A percentile compares a stretch with the other conserved stretches of the same genome.
Conservation (phyloP, 2,888 invertebrate species). For the Imbricaverruca yamaguchii region DNA sequence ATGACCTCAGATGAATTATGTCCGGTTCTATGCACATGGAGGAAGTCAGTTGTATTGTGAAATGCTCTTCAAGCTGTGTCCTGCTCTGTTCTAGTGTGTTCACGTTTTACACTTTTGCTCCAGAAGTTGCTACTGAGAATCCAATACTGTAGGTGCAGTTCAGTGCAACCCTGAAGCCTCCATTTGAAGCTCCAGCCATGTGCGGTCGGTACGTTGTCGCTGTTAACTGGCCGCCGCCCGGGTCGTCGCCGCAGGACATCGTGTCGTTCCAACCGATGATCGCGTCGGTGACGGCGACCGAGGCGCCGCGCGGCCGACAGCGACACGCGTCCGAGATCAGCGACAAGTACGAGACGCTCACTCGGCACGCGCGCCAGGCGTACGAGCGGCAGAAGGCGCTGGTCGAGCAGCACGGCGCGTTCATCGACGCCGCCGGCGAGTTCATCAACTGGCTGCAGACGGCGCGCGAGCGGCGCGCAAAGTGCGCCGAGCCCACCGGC, state of each 20-base stretch:
- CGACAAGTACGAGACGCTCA: slow-evolving; percentile 77
- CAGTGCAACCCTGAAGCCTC: too few species aligned
- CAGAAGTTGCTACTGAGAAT: too few species aligned
- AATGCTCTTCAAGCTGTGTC: too few species aligned
- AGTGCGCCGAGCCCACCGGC: slow-evolving; percentile 86
- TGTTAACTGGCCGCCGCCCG: too few species aligned
- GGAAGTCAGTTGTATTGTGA: too few species aligned
- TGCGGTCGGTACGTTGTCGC: too few species aligned
- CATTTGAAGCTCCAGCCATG: too few species aligned
- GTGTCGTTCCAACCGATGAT: slow-evolving; percentile 96
- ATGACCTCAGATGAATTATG: too few species aligned
- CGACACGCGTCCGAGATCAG: slow-evolving; percentile 87
- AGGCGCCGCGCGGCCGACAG: slow-evolving; percentile 31
- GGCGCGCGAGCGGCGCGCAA: slow-evolving; percentile 81
- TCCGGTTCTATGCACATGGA: too few species aligned
- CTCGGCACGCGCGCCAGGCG: slow-evolving; percentile 81
- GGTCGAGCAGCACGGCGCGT: slow-evolving; percentile 73
- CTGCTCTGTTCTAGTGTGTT: too few species aligned
- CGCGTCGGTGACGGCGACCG: slow-evolving; percentile 81
- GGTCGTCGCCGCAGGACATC: slow-evolving; percentile 71
- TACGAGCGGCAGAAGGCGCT: slow-evolving; percentile 83
- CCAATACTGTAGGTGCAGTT: too few species aligned
- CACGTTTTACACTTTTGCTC: too few species aligned
- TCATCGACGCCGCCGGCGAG: slow-evolving; percentile 83
- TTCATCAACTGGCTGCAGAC: slow-evolving; percentile 86